A percentile compares a stretch with the other conserved stretches of the same genome.
These are phyloP conservation scores for Plutella xylostella DNA, from an alignment of 2,888 invertebrate genomes.

Conservation along the genomic window DNA sequence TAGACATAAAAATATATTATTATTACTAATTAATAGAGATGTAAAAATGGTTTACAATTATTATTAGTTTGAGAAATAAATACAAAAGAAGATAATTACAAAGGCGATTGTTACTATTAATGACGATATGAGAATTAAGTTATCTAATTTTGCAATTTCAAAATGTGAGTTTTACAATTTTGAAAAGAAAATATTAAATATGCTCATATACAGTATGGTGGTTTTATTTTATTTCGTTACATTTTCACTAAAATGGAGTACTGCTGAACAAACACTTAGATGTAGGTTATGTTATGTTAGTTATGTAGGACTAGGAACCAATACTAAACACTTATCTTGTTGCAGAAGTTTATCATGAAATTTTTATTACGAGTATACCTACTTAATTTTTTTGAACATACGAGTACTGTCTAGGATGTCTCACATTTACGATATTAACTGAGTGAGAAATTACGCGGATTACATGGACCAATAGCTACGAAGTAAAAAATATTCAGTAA, in stretches of 20 bases:
- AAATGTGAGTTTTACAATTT: slow-evolving; percentile 71
- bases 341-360: too few species aligned
- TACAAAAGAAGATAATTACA: slow-evolving; percentile 45
- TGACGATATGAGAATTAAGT: slow-evolving; percentile 66
- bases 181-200: slow-evolving; percentile 70
- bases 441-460: too few species aligned
- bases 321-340: too few species aligned
- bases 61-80: slow-evolving; percentile 62
- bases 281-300: too few species aligned
- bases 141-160: slow-evolving; percentile 68
- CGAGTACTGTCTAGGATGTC: too few species aligned
- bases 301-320: too few species aligned
- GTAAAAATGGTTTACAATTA: slow-evolving; percentile 67
- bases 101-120: slow-evolving; percentile 68
- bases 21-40: slow-evolving; percentile 58
- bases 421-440: too few species aligned
- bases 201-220: slow-evolving; percentile 56
- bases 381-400: too few species aligned
- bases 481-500: too few species aligned
- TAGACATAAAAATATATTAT: slow-evolving; percentile 68
- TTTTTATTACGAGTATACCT: too few species aligned
- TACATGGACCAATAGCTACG: too few species aligned
- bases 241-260: slow-evolving; percentile 40
- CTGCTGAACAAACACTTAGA: too few species aligned
- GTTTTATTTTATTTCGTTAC: slow-evolving; percentile 39